phyloP scores from a whole-genome alignment of 2,888 invertebrate species.

The Andrena haemorrhoa region DNA sequence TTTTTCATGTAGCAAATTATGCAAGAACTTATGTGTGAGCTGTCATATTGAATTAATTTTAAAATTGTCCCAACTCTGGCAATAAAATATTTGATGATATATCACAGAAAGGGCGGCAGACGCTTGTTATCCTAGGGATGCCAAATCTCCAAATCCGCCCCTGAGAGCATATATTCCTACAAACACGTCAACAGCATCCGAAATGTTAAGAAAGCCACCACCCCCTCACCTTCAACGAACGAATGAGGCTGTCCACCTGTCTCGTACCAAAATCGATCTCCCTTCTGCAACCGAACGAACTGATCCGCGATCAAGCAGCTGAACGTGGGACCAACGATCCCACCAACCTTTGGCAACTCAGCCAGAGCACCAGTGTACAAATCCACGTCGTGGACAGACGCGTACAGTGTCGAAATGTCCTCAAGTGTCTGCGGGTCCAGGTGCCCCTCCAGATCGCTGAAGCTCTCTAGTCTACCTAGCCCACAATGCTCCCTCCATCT shows the following conservation, averaged over 20 bases:
- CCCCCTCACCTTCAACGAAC: constrained; percentile 88
- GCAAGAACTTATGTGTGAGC: too few relatives aligned
- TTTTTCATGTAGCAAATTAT: too few relatives aligned
- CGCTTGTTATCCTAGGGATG: too few relatives aligned
- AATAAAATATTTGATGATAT: too few relatives aligned
- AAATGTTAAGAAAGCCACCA: not conserved
- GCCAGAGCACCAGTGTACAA: constrained; percentile 95
- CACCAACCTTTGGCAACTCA: constrained; percentile 90
- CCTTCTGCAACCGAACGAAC: constrained; percentile 92
- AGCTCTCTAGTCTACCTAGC: constrained; percentile 87
- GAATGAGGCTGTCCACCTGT: constrained; percentile 88
- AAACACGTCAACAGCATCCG: too few relatives aligned
- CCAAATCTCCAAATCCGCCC: too few relatives aligned
- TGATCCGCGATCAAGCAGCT: constrained; percentile 94
- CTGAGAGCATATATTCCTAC: too few relatives aligned
- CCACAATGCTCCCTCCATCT: constrained; percentile 92
- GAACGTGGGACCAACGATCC: constrained; percentile 93
- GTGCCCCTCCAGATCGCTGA: constrained; percentile 88
- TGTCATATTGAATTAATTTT: too few relatives aligned
- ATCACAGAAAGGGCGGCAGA: too few relatives aligned
- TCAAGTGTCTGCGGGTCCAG: constrained; percentile 89
- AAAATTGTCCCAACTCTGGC: too few relatives aligned
- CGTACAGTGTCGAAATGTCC: constrained; percentile 89
- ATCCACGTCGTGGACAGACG: constrained; percentile 94
- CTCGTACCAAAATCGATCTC: constrained; percentile 97